Evolutionary conservation across 2,797 vertebrate species (phyloP), one percentile per base, ranked within the genome.

Genomic region (Eulemur mongoz): DNA sequence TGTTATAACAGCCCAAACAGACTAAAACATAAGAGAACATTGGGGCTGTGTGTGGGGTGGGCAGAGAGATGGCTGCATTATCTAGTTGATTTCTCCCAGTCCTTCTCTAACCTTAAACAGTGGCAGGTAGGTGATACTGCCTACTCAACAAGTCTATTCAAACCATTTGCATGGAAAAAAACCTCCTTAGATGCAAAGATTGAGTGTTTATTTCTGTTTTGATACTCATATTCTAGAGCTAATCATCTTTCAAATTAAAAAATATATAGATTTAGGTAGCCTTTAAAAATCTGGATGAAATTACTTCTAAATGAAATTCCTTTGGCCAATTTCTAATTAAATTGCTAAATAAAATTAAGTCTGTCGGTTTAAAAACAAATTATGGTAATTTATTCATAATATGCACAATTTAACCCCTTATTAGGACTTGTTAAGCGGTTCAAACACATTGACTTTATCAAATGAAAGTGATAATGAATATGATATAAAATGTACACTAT

Each of bases 231-330:
- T 78, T 79, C 89, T 35, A 87, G 43, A 78, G 35, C 35, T 94
- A 65, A 91, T 94, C 97, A 95, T 97, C 73, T 98, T 98, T 97
- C 90, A 92, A 94, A 98, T 98, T 97, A 97, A 96, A 98, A 92
- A 30, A 30, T 92, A 94, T 92, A 72, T 95, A 91, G 89, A n/a
- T 63, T 30, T 94, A 95, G 70, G 57, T 88, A 95, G 35, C 57
- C 57, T 90, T 95, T 94, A 59, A 23, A 91, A 82, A 7, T 89
- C 95, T 84, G 70, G 75, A 63, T 59, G 40, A 94, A 95, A 82
- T 92, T 79, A 84, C 65, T 96, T 88, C 45, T 67, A 79, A 69
- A 57, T 97, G 70, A 94, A 96, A 93, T 91, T 84, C 45, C 25
- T 91, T 96, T 81, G 85, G 45, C 38, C n/a, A 78, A 13, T 52